phyloP scores from a whole-genome alignment of 2,888 invertebrate species.

The Melanchra persicariae region DNA sequence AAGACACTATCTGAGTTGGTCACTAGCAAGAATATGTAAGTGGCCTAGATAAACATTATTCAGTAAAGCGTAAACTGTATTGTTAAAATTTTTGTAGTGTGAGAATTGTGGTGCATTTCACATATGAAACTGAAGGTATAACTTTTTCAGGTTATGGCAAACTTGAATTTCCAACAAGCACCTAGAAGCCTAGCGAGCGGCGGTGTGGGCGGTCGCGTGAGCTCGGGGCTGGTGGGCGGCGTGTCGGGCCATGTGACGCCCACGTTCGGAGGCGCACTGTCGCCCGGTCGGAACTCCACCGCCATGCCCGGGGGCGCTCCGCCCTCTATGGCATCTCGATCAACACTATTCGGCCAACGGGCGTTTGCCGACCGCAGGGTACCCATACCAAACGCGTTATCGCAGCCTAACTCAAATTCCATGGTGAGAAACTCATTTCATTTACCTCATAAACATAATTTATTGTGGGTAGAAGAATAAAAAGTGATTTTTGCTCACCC shows the following conservation, averaged over 20 bases:
- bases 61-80: constrained; percentile 19
- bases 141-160: constrained; percentile 95
- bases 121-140: constrained; percentile 34
- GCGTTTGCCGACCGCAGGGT: constrained; percentile 95
- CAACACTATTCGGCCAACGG: constrained; percentile 94
- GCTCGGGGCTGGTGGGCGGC: constrained; percentile 94
- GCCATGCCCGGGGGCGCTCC: constrained; percentile 88
- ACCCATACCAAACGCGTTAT: constrained; percentile 91
- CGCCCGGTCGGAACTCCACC: constrained; percentile 85
- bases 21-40: constrained; percentile 11
- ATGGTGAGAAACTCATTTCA: constrained; percentile 79
- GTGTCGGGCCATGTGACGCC: constrained; percentile 91
- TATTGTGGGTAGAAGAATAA: constrained; percentile 31
- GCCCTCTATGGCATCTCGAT: constrained; percentile 91
- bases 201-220: constrained; percentile 88
- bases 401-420: constrained; percentile 89
- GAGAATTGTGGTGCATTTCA: background rate
- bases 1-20: constrained; percentile 3
- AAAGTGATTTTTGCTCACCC: background rate
- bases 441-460: background rate
- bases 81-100: constrained; percentile 11
- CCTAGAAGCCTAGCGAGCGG: constrained; percentile 97
- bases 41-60: constrained; percentile 18
- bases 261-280: constrained; percentile 87
- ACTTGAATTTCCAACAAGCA: constrained; percentile 97